Evolutionary conservation across 2,888 invertebrate species (phyloP).

Genomic region (Beris morrisii): DNA sequence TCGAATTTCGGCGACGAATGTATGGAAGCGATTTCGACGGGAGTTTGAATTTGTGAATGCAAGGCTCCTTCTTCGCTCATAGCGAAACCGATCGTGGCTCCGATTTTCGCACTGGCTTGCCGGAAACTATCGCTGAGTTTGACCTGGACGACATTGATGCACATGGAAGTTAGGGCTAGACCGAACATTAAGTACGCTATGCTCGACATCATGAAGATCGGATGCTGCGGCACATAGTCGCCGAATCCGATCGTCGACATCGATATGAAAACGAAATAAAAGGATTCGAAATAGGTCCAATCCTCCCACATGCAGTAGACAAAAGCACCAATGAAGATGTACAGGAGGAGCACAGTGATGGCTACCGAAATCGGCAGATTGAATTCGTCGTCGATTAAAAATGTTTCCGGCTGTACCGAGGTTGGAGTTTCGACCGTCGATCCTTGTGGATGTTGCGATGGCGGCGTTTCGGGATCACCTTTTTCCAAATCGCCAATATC

Average conservation of each 20-base stretch:
- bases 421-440: constrained; percentile 64
- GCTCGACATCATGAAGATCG: constrained; percentile 84
- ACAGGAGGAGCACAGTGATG: constrained; percentile 76
- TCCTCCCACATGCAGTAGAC: constrained; percentile 76
- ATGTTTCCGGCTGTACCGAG: constrained; percentile 75
- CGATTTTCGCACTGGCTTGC: constrained; percentile 81
- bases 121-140: constrained; percentile 78
- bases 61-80: constrained; percentile 65
- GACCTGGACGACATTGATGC: constrained; percentile 93
- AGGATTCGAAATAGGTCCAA: constrained; percentile 92
- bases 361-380: constrained; percentile 92
- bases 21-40: constrained; percentile 11
- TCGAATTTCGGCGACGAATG: constrained; percentile 19
- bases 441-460: constrained; percentile 48
- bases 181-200: constrained; percentile 94
- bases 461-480: constrained; percentile 49
- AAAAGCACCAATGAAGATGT: constrained; percentile 84
- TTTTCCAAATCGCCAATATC: constrained; percentile 59
- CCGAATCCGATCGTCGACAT: constrained; percentile 98
- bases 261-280: constrained; percentile 96
- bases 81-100: constrained; percentile 79
- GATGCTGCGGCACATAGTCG: constrained; percentile 86
- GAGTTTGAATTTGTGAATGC: constrained; percentile 20
- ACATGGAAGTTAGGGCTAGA: constrained; percentile 93
- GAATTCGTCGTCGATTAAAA: constrained; percentile 88